phyloP scores from a whole-genome alignment of 2,888 invertebrate genomes.

The Vannuccia rotundouncinata region DNA sequence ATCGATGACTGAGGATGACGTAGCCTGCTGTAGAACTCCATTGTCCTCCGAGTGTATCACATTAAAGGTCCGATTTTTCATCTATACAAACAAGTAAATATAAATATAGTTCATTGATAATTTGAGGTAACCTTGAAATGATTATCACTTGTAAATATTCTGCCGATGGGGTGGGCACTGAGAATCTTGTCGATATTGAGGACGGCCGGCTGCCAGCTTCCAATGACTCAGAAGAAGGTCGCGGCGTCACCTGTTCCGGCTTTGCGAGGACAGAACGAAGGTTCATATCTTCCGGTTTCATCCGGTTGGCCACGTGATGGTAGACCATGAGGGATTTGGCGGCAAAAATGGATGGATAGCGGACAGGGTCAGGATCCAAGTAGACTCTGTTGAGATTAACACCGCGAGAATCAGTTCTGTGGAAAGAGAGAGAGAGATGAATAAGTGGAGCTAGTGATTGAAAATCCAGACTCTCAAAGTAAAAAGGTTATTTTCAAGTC shows the following conservation, averaged over 20 bases:
- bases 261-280: not conserved
- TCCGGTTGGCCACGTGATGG: slow-evolving; percentile 48
- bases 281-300: not conserved
- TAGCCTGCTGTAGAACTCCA: not conserved
- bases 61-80: not conserved
- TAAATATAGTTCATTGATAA: too few relatives aligned
- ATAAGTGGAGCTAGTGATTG: too few relatives aligned
- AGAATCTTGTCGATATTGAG: not conserved
- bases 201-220: not conserved
- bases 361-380: slow-evolving; percentile 66
- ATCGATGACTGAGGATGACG: not conserved
- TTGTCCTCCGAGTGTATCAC: not conserved
- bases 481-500: not conserved
- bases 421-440: slow-evolving; percentile 39
- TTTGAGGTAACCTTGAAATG: too few relatives aligned
- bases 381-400: slow-evolving; percentile 81
- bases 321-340: slow-evolving; percentile 65
- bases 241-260: not conserved
- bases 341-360: slow-evolving; percentile 78
- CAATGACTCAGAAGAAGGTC: not conserved
- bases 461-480: not conserved
- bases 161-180: not conserved
- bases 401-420: slow-evolving; percentile 71
- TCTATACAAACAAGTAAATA: not conserved
- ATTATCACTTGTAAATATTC: slow-evolving; percentile 4